Base-by-base conservation (phyloP, 2,113 vertebrate species). In the Erythrolamprus reginae region DNA sequence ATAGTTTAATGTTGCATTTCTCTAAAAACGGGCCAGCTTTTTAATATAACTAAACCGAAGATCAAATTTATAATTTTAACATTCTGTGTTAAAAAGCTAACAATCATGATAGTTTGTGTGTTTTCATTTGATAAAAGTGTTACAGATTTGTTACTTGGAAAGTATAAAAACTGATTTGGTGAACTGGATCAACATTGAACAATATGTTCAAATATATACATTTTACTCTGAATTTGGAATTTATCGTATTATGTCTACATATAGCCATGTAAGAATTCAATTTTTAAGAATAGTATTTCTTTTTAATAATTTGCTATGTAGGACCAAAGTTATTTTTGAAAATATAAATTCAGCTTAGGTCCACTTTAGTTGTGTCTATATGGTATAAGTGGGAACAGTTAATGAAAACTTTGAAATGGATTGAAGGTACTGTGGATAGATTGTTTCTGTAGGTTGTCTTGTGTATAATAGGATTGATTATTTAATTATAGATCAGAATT, bases 191-290 rank as follows among this genome's bases (percentile, higher is more conserved):
- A 85, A 82, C 88, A 89, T 88, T 90, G 26, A 65, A 58, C 45
- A 61, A 23, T 87, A 21, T 84, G 86, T 24, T 0, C 45, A 47
- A 13, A 28, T 45, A 19, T 77, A 86, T 89, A 91, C 84, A 92
- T 91, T 88, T 87, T 42, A 82, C 91, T 91, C 86, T 77, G 58
- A 21, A 77, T 86, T 91, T 95, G 90, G 45, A 92, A 83, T 51
- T 84, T 84, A 26, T 24, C 6, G 23, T 21, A 52, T 89, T 51
- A 24, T 88, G 61, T 89, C 19, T 3, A 9, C 86, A 38, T 58
- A 85, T 83, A 8, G 70, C 7, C 17, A 0, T 33, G 3, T 77
- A 77, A 21, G 33, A 0, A 92, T 89, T 87, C 55, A 93, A 47
- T 77, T 55, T 88, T 0, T 17, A 82, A 9, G 0, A 48, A 0